Evolutionary conservation across 2,888 invertebrate species (phyloP).

Genomic region (Arctia plantaginis): DNA sequence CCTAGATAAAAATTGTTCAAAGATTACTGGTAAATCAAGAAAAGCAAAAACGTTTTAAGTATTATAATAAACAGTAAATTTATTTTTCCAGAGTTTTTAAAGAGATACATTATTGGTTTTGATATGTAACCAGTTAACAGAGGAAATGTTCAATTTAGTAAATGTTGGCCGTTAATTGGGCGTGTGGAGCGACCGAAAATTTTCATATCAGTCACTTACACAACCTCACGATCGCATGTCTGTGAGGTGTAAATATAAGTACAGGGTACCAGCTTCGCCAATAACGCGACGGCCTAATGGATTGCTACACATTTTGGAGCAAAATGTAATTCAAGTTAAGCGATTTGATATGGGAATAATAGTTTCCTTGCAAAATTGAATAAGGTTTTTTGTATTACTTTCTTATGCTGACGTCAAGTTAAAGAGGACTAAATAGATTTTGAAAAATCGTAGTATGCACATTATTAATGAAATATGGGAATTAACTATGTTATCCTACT

Average conservation of each 20-base stretch:
- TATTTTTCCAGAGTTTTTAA: background rate
- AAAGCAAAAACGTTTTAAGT: background rate
- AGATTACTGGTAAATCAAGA: background rate
- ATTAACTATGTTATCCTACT: no score
- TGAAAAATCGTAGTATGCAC: background rate
- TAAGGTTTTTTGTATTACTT: conserved; percentile 13
- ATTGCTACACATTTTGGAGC: conserved; percentile 47
- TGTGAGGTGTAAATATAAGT: conserved; percentile 58
- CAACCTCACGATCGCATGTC: conserved; percentile 55
- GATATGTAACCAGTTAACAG: conserved; percentile 4
- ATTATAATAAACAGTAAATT: background rate
- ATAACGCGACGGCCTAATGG: conserved; percentile 43
- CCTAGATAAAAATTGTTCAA: background rate
- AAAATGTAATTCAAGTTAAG: conserved; percentile 43
- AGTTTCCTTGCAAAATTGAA: conserved; percentile 29
- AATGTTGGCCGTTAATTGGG: conserved; percentile 37
- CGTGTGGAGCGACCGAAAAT: conserved; percentile 44
- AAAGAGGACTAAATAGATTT: background rate
- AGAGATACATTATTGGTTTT: background rate
- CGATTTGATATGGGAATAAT: conserved; percentile 26
- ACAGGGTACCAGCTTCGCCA: conserved; percentile 40
- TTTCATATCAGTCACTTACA: conserved; percentile 53
- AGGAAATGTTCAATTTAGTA: conserved; percentile 30
- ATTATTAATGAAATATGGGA: background rate
- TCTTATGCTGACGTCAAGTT: background rate